Evolutionary conservation across 2,113 vertebrate genomes (phyloP).

Genomic region (Datnioides undecimradiatus): DNA sequence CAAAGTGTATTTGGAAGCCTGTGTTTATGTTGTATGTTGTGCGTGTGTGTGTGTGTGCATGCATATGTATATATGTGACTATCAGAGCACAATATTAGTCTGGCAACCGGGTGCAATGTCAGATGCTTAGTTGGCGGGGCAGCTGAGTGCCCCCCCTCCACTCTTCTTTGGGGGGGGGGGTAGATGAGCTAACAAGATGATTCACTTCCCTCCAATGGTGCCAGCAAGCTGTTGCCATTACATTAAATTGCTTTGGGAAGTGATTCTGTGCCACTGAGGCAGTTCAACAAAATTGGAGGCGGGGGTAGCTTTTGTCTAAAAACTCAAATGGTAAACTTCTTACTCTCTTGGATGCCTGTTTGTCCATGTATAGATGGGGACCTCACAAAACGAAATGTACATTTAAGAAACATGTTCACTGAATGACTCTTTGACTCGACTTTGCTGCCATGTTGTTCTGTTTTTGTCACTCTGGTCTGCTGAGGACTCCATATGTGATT

Average conservation of each 20-base stretch:
- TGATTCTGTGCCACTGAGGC: slow-evolving; percentile 20
- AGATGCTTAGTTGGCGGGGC: slow-evolving; percentile 68
- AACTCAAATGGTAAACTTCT: background rate
- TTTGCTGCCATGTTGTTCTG: background rate
- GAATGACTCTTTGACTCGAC: background rate
- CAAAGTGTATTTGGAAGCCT: too few relatives aligned
- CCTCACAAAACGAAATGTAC: background rate
- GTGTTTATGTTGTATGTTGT: background rate
- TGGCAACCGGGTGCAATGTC: slow-evolving; percentile 55
- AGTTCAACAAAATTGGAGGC: slow-evolving; percentile 22
- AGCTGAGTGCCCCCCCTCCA: slow-evolving; percentile 23
- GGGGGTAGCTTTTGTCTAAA: background rate
- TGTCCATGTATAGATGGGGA: background rate
- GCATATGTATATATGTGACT: slow-evolving; percentile 6
- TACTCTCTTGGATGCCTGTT: background rate
- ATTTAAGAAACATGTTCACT: background rate
- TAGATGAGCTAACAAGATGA: slow-evolving; percentile 70
- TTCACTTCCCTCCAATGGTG: slow-evolving; percentile 62
- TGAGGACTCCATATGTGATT: slow-evolving; percentile 3
- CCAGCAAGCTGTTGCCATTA: slow-evolving; percentile 70
- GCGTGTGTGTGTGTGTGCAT: background rate
- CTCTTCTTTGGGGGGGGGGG: slow-evolving; percentile 28
- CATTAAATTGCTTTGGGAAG: slow-evolving; percentile 63
- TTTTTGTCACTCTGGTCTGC: background rate
- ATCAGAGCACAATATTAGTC: slow-evolving; percentile 47